A percentile compares a stretch with the other conserved stretches of the same genome.
These are phyloP conservation scores for Epinephelus malabaricus DNA, from an alignment of 2,797 vertebrate genomes.

Conservation along the genomic window DNA sequence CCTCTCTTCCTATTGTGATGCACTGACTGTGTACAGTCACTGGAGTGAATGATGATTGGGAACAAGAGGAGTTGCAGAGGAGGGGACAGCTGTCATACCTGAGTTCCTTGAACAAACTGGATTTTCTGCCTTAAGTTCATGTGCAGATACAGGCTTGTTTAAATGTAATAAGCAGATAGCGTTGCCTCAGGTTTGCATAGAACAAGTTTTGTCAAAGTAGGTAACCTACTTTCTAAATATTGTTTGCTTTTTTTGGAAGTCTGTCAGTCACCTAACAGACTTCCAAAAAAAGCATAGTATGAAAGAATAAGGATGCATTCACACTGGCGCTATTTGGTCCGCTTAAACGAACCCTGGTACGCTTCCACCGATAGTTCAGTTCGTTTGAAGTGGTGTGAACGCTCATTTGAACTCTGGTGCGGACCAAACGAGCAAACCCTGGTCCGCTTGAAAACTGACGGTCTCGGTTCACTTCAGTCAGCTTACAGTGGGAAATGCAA, in stretches of 20 bases:
- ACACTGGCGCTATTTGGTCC: too few species aligned
- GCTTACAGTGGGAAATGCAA: too few species aligned
- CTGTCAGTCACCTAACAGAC: not conserved
- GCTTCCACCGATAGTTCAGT: too few species aligned
- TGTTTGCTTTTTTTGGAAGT: not conserved
- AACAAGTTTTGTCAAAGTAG: not conserved
- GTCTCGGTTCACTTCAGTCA: too few species aligned
- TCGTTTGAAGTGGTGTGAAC: too few species aligned
- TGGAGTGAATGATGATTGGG: not conserved
- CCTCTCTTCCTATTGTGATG: slow-evolving; percentile 5
- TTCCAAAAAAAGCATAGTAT: too few species aligned
- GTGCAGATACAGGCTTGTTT: not conserved
- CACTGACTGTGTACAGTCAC: not conserved
- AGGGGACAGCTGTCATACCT: not conserved
- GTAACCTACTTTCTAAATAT: not conserved
- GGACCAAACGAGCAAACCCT: too few species aligned
- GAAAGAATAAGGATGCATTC: too few species aligned
- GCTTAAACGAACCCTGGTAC: too few species aligned
- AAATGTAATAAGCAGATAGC: not conserved
- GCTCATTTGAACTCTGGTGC: too few species aligned
- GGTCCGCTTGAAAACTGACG: too few species aligned
- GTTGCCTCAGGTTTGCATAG: not conserved
- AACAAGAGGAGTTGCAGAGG: not conserved
- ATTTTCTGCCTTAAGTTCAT: not conserved
- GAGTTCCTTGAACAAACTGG: slow-evolving; percentile 4